A percentile compares a stretch with the other conserved stretches of the same genome.
Conservation (phyloP, 2,113 vertebrate genomes). For the Lampris incognitus region DNA sequence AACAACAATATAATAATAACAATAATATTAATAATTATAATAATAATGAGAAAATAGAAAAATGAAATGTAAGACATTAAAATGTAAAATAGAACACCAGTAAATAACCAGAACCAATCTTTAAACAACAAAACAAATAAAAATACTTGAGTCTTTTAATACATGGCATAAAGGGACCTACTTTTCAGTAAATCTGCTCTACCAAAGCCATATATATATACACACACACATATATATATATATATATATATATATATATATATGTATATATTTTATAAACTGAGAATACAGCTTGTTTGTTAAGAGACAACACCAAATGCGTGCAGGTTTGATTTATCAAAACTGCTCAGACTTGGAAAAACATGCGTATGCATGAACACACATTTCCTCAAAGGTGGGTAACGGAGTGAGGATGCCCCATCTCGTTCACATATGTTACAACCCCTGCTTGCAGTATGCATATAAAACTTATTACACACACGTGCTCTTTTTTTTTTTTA, state of each 20-base stretch:
- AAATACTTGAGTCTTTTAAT: constrained; percentile 88
- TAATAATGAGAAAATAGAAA: constrained; percentile 61
- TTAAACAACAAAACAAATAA: constrained; percentile 75
- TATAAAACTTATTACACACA: constrained; percentile 61
- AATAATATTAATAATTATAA: constrained; percentile 85
- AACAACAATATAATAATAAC: constrained; percentile 86
- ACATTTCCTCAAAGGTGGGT: constrained; percentile 86
- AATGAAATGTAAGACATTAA: constrained; percentile 79
- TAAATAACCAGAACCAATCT: constrained; percentile 91
- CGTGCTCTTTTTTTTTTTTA: constrained; percentile 50
- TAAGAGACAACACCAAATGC: constrained; percentile 86
- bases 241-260: no score
- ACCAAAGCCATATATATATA: constrained; percentile 79
- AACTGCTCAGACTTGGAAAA: constrained; percentile 86
- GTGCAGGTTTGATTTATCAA: constrained; percentile 90
- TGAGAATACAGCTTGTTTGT: constrained; percentile 92
- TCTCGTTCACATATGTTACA: constrained; percentile 82
- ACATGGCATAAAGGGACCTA: constrained; percentile 91
- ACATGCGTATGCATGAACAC: constrained; percentile 82
- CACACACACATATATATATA: no score
- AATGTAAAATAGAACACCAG: constrained; percentile 93
- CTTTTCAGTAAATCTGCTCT: constrained; percentile 38
- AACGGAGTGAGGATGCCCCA: neutral
- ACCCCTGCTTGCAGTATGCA: constrained; percentile 86
- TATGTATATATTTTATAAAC: constrained; percentile 34